Percentiles rank a stretch among this genome's conserved stretches.
These are phyloP conservation scores for Amblyopsis rosae DNA, from an alignment of 2,113 vertebrate genomes.

Conservation along the genomic window DNA sequence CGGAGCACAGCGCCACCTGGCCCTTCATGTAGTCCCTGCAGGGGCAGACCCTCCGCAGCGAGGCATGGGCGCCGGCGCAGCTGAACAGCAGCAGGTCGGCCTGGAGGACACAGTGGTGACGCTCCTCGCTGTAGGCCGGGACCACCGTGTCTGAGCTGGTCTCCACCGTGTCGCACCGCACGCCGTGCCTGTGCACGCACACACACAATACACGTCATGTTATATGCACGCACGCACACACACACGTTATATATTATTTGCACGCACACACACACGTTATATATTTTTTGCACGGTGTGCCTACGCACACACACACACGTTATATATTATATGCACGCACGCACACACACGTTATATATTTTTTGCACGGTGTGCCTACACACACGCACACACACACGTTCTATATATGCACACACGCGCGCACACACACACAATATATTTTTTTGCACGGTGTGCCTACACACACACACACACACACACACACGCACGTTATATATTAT, in stretches of 20 bases:
- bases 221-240: not conserved
- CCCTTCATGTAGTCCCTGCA: conserved; percentile 99
- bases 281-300: too few species aligned
- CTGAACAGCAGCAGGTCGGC: conserved; percentile 95
- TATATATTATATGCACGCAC: not conserved
- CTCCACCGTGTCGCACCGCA: conserved; percentile 89
- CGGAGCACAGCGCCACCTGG: conserved; percentile 94
- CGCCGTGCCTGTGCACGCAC: conserved; percentile 77
- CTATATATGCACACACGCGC: too few species aligned
- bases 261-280: not conserved
- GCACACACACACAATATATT: not conserved
- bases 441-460: not conserved
- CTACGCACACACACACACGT: too few species aligned
- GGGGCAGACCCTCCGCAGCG: conserved; percentile 88
- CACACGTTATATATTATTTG: not conserved
- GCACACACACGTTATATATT: not conserved
- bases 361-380: not conserved
- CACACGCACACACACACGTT: not conserved
- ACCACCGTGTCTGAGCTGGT: conserved; percentile 87
- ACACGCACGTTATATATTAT: not conserved
- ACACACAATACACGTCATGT: not conserved
- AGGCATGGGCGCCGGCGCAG: conserved; percentile 89
- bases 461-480: conserved; percentile 7
- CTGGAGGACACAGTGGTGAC: conserved; percentile 92
- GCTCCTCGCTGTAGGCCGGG: conserved; percentile 85